Evolutionary conservation across 1,140 invertebrate genomes (phyloP).

Genomic region (Drosophila rhopaloa): DNA sequence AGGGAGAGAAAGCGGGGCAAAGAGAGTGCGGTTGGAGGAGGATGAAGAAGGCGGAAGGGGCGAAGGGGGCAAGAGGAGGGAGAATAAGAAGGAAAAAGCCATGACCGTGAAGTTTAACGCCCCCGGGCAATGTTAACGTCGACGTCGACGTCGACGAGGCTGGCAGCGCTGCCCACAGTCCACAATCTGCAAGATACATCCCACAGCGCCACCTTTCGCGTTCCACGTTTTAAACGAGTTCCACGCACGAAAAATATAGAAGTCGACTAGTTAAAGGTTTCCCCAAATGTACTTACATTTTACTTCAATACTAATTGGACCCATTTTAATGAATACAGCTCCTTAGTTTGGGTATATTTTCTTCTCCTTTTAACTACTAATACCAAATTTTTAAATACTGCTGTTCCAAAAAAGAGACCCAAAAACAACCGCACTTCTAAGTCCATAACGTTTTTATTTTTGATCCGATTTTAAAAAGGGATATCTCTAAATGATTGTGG

Average conservation of each 20-base stretch:
- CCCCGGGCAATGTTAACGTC: slow-evolving; percentile 68
- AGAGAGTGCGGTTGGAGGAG: slow-evolving; percentile 13
- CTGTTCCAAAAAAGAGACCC: too few relatives aligned
- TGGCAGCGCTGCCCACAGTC: slow-evolving; percentile 14
- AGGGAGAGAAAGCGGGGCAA: slow-evolving; percentile 33
- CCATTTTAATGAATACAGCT: too few relatives aligned
- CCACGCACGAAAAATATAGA: neutral
- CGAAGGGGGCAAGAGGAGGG: neutral
- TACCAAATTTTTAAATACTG: too few relatives aligned
- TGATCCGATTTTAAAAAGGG: too few relatives aligned
- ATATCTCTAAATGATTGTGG: too few relatives aligned
- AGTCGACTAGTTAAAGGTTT: neutral
- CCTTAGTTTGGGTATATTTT: neutral
- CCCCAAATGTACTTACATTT: neutral
- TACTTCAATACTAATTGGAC: too few relatives aligned
- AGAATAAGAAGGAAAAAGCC: slow-evolving; percentile 73
- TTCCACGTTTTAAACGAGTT: slow-evolving; percentile 2
- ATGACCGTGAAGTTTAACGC: slow-evolving; percentile 84
- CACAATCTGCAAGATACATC: slow-evolving; percentile 27
- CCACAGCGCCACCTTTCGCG: slow-evolving; percentile 13
- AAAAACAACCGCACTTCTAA: too few relatives aligned
- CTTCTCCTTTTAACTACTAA: too few relatives aligned
- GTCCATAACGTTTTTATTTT: too few relatives aligned
- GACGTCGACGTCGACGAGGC: slow-evolving; percentile 15
- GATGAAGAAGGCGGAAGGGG: slow-evolving; percentile 4